phyloP scores from a whole-genome alignment of 2,797 vertebrate genomes.

The Falco novaeseelandiae region DNA sequence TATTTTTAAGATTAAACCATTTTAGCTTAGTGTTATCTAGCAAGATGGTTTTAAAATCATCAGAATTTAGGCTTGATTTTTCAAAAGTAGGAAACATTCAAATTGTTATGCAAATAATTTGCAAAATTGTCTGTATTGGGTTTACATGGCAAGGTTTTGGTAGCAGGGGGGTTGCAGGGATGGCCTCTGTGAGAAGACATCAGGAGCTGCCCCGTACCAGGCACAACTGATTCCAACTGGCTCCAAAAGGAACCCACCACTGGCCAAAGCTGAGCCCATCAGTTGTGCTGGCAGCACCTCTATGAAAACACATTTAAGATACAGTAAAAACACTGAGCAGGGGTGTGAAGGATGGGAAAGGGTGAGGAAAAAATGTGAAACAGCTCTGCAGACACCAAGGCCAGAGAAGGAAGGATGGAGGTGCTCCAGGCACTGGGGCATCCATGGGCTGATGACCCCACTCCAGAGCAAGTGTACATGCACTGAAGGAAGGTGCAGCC shows the following conservation, averaged over 20 bases:
- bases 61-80: background rate
- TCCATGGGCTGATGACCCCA: background rate
- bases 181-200: background rate
- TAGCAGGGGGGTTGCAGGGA: background rate
- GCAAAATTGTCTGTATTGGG: background rate
- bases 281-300: background rate
- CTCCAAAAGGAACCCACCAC: background rate
- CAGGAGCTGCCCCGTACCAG: background rate
- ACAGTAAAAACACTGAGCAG: background rate
- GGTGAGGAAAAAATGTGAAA: background rate
- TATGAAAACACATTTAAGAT: background rate
- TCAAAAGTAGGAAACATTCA: background rate
- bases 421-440: too few species aligned
- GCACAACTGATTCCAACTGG: fast-evolving
- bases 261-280: background rate
- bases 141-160: background rate
- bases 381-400: background rate
- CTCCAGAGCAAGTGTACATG: background rate
- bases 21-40: background rate
- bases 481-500: background rate
- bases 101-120: background rate
- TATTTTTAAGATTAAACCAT: background rate
- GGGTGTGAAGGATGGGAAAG: background rate
- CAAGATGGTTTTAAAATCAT: background rate
- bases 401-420: background rate